phyloP scores from a whole-genome alignment of 2,888 invertebrate genomes.

The Sphinx pinastri region DNA sequence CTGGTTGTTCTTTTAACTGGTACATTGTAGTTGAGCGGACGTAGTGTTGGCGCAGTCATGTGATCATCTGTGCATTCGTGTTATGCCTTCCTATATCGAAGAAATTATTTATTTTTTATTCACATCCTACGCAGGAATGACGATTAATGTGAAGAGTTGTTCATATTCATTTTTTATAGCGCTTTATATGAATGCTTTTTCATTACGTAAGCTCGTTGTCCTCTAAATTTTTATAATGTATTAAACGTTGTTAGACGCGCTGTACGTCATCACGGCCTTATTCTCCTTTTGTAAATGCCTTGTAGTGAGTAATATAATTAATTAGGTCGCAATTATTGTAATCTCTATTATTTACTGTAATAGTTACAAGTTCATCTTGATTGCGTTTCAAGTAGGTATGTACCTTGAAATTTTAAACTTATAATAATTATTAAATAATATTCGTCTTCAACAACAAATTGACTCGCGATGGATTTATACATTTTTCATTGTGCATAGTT shows the following conservation, averaged over 20 bases:
- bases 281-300: constrained; percentile 13
- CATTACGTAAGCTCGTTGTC: background rate
- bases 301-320: constrained; percentile 1
- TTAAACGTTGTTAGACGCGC: background rate
- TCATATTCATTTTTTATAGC: background rate
- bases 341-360: constrained; percentile 10
- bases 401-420: background rate
- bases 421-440: background rate
- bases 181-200: background rate
- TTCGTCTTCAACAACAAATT: no score
- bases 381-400: background rate
- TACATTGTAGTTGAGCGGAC: constrained; percentile 40
- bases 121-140: constrained; percentile 10
- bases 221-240: background rate
- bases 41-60: constrained; percentile 35
- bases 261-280: constrained; percentile 13
- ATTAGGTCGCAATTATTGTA: constrained; percentile 14
- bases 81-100: constrained; percentile 7
- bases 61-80: constrained; percentile 10
- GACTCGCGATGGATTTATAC: no score
- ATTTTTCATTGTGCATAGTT: no score
- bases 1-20: constrained; percentile 36
- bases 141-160: background rate
- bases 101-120: constrained; percentile 9
- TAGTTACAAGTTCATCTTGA: constrained; percentile 21